Conservation (phyloP, 1,140 invertebrate genomes). For the Microplitis mediator region DNA sequence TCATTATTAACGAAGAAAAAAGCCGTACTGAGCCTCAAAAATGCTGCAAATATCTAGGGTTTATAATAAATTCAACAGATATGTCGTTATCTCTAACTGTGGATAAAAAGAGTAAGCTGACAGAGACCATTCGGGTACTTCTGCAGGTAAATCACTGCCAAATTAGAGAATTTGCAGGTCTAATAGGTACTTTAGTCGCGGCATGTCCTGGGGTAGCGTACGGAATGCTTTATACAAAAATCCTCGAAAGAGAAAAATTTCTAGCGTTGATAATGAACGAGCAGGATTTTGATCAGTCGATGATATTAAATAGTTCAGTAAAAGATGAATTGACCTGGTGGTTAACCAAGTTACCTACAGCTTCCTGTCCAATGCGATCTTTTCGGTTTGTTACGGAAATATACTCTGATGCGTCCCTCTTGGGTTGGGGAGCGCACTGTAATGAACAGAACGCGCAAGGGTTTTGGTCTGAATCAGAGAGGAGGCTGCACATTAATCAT, state of each 20-base stretch:
- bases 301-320: background rate
- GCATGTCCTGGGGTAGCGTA: background rate
- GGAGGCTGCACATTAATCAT: constrained; percentile 4
- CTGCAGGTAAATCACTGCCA: background rate
- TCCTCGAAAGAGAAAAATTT: constrained; percentile 7
- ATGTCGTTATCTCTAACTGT: background rate
- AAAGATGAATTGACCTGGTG: constrained; percentile 4
- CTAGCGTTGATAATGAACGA: background rate
- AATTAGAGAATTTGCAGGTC: background rate
- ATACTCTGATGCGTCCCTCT: background rate
- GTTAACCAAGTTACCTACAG: background rate
- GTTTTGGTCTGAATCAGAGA: background rate
- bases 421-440: background rate
- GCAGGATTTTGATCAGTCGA: background rate
- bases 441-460: background rate
- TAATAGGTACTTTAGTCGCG: background rate
- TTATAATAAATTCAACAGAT: background rate
- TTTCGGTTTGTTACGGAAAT: background rate
- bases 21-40: background rate
- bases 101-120: background rate
- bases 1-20: constrained; percentile 16
- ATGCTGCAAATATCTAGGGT: constrained; percentile 1
- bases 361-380: background rate
- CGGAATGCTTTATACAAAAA: constrained; percentile 1
- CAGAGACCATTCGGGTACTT: background rate